A percentile compares a stretch with the other conserved stretches of the same genome.
These are phyloP conservation scores for Anabas testudineus DNA, from an alignment of 2,797 vertebrate genomes.

Conservation along the genomic window DNA sequence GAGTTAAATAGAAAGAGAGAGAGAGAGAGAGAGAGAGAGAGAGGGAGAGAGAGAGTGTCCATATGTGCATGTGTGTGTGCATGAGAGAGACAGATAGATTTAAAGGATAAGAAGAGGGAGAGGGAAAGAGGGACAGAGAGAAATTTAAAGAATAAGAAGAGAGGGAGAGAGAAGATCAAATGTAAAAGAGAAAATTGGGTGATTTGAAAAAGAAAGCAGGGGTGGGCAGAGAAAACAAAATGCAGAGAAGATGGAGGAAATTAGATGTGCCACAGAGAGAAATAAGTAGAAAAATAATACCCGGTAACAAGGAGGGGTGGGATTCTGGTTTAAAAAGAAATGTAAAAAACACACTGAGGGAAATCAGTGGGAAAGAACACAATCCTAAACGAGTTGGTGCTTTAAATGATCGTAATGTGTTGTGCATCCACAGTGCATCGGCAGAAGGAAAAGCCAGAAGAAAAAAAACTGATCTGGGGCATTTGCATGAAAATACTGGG, in stretches of 20 bases:
- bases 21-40: background rate
- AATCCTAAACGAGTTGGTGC: slow-evolving; percentile 15
- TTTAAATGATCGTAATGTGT: slow-evolving; percentile 6
- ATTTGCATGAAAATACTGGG: slow-evolving; percentile 16
- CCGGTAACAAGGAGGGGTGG: background rate
- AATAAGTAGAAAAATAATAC: slow-evolving; percentile 10
- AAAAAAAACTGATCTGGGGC: background rate
- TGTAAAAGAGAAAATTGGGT: too few species aligned
- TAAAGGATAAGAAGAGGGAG: background rate
- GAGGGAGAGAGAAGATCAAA: too few species aligned
- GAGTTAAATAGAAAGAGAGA: slow-evolving; percentile 8
- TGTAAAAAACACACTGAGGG: background rate
- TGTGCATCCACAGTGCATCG: slow-evolving; percentile 1
- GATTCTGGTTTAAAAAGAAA: slow-evolving; percentile 12
- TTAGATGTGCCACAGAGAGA: background rate
- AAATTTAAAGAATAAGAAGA: too few species aligned
- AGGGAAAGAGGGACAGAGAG: background rate
- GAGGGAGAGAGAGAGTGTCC: background rate
- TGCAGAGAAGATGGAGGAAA: slow-evolving; percentile 16
- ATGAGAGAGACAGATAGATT: background rate
- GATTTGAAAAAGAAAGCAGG: too few species aligned
- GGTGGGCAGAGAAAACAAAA: background rate
- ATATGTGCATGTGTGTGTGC: slow-evolving; percentile 2
- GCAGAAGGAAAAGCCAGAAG: background rate
- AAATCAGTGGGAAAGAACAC: slow-evolving; percentile 25